Evolutionary conservation across 64 coral and sea anemone genomes (phyloP), one percentile per base, ranked within the genome.

Genomic region (Montipora cactus): DNA sequence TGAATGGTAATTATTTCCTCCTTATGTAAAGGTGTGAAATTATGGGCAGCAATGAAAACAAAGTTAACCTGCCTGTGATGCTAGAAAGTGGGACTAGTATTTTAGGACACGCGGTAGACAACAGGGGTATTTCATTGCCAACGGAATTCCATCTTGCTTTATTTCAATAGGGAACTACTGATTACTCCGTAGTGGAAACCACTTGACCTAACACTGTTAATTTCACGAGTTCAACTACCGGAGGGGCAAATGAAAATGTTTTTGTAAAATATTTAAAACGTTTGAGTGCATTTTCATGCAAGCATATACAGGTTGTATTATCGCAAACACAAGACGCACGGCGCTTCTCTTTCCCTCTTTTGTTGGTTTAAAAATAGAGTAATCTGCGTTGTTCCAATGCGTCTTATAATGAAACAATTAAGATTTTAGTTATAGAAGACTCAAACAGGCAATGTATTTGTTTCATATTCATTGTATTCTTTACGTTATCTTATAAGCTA

Each of bases 261-360:
- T 78, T 78, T 78, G 76, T 16, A 49, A 18, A 78, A 78, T 78
- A 49, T 49, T 48, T 78, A 48, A 78, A 45, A 49, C 46, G 12
- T 47, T 7, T 18, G 46, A 47, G 76, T 45, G 47, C 47, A 78
- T 49, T 19, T 78, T 78, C 11, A 78, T n/a, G 45, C 18, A 9
- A 13, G 46, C 44, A 50, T 48, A 78, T 19, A 37, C 19, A 47
- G 16, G 13, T 49, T 78, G 14, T 19, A 4, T 78, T 49, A 78
- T 77, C 47, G 15, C 15, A 7, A 78, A 78, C 45, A 78, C 76
- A 44, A 45, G 19, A 18, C 1, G 49, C 12, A 49, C 49, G 16
- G 49, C 45, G 11, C 11, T 15, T 49, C 2, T 50, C 5, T 78
- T 46, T 50, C 4, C 11, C 5, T 50, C 4, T 7, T 49, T 19